Conservation (phyloP, 2,797 vertebrate genomes). For the Mus caroli region DNA sequence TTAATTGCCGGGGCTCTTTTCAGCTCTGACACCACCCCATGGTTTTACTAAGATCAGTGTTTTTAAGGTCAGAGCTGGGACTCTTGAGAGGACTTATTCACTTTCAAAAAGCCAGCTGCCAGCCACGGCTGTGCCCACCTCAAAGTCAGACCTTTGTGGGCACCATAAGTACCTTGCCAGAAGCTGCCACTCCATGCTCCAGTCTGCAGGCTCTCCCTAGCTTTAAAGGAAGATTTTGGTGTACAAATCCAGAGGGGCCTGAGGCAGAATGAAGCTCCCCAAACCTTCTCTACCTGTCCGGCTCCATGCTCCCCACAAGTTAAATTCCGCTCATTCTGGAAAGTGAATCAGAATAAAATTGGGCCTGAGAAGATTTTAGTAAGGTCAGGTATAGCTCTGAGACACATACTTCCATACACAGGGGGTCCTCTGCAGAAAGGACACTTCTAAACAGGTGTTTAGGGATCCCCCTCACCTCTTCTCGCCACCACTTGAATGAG, state of each 20-base stretch:
- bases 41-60: not conserved
- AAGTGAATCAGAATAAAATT: not conserved
- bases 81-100: not conserved
- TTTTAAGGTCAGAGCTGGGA: not conserved
- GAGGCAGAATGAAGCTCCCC: not conserved
- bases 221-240: not conserved
- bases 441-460: not conserved
- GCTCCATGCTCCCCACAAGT: accelerated
- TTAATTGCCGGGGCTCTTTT: not conserved
- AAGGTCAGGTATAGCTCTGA: not conserved
- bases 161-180: accelerated
- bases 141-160: not conserved
- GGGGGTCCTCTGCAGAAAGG: not conserved
- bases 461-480: not conserved
- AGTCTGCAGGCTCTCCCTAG: not conserved
- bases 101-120: not conserved
- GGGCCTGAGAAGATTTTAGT: not conserved
- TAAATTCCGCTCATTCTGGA: not conserved
- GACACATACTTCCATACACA: not conserved
- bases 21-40: not conserved
- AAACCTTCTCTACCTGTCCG: accelerated
- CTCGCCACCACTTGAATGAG: not conserved
- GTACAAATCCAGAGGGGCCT: not conserved
- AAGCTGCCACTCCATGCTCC: too few species aligned
- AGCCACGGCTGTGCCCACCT: not conserved